These are phyloP conservation scores for Gallinago nigripennis DNA, from an alignment of 2,797 vertebrate genomes.

Conservation along the genomic window DNA sequence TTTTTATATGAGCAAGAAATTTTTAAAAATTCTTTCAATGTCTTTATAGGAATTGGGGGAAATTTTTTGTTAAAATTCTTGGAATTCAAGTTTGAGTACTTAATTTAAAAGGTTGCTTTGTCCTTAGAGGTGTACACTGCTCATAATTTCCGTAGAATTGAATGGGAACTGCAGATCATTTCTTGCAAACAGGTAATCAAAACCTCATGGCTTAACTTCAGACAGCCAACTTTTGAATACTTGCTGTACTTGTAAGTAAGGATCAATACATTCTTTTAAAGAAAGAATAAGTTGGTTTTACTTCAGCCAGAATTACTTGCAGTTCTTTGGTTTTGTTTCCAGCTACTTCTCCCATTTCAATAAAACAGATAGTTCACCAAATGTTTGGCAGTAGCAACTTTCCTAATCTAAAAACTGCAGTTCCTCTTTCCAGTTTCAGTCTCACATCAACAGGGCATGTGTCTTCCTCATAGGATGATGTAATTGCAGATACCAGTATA, in stretches of 20 bases:
- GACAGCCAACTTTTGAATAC: background rate
- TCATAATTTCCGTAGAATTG: background rate
- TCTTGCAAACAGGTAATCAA: background rate
- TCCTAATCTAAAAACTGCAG: slow-evolving; percentile 41
- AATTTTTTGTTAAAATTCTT: background rate
- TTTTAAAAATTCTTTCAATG: background rate
- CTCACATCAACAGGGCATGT: slow-evolving; percentile 54
- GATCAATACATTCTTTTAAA: background rate
- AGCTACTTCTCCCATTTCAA: slow-evolving; percentile 21
- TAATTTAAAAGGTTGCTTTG: background rate
- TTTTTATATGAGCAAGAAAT: background rate
- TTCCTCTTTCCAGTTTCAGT: slow-evolving; percentile 68
- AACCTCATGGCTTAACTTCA: background rate
- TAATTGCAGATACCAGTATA: background rate
- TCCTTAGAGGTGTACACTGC: background rate
- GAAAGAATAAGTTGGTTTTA: background rate
- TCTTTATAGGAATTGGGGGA: background rate
- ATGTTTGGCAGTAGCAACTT: background rate
- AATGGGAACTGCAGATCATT: background rate
- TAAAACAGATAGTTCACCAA: background rate
- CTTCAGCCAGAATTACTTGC: background rate
- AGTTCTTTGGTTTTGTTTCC: slow-evolving; percentile 5
- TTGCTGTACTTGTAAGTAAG: background rate
- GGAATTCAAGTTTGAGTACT: background rate
- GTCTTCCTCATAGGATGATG: slow-evolving; percentile 64